Evolutionary conservation across 1,140 invertebrate genomes (phyloP), one percentile per base, ranked within the genome.

Genomic region (Drosophila bocqueti): DNA sequence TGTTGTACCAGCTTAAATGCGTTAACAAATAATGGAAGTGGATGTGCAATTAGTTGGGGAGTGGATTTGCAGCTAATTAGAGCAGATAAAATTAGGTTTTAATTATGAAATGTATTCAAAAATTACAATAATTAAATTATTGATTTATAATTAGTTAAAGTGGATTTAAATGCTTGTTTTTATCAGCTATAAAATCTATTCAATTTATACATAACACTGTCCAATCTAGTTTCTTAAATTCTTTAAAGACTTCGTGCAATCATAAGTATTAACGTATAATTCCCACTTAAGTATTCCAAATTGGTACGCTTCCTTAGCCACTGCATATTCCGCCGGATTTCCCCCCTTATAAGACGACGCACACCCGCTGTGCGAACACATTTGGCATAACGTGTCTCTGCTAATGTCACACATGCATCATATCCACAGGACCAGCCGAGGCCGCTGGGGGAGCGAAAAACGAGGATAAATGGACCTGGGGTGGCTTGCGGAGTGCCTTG

Each of bases 351-450:
- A 16, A 21, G 21, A 16, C 18, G 18, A 16, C 9, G 11, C 45
- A 21, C 79, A 66, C 76, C 80, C 83, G 76, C 64, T 74, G 83
- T 40, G 59, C 29, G 36, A 46, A 86, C 42, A 29, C 67, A 75
- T 71, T 85, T 79, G 46, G 76, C 36, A 58, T 36, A 49, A 62
- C 72, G 76, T 68, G 50, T 76, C 77, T 76, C 59, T 38, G 66
- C 65, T 80, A 64, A 83, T 87, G 77, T 74, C 77, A 74, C 77
- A 83, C 77, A 83, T 89, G 83, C 72, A 89, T 81, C 84, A 81
- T 78, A 89, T 16, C 83, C 79, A 46, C 72, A 60, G 79, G 78
- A 73, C 46, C 31, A 45, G 57, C 42, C 38, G 43, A 40, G 34
- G 46, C 52, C 46, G 31, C 40, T 40, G 36, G 50, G 47, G 29